Conservation (phyloP, 2,888 invertebrate species). For the Nymphalis c-album region DNA sequence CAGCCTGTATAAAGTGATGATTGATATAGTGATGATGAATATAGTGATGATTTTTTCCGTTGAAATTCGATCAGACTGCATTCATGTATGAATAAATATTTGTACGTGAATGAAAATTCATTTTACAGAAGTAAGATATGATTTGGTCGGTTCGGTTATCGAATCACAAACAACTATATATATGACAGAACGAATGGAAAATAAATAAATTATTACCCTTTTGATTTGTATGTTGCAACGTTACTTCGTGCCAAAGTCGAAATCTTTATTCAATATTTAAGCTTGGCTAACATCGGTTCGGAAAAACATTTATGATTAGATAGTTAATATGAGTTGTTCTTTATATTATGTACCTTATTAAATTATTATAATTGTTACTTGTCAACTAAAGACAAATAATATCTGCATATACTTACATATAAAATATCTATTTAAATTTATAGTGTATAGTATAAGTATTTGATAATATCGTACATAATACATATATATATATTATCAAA, state of each 20-base stretch:
- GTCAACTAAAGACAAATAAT: too few relatives aligned
- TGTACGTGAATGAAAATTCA: slow-evolving; percentile 36
- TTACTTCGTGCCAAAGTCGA: background rate
- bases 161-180: slow-evolving; percentile 30
- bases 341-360: too few relatives aligned
- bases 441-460: too few relatives aligned
- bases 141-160: slow-evolving; percentile 29
- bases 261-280: too few relatives aligned
- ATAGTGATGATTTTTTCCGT: slow-evolving; percentile 29
- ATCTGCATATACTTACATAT: too few relatives aligned
- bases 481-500: too few relatives aligned
- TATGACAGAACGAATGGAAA: slow-evolving; percentile 14
- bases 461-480: too few relatives aligned
- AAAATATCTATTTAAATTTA: too few relatives aligned
- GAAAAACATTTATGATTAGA: too few relatives aligned
- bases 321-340: too few relatives aligned
- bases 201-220: slow-evolving; percentile 21
- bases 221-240: slow-evolving; percentile 9
- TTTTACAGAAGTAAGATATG: slow-evolving; percentile 36
- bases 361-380: too few relatives aligned
- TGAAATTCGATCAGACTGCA: slow-evolving; percentile 36
- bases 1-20: slow-evolving; percentile 25
- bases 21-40: slow-evolving; percentile 32
- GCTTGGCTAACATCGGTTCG: too few relatives aligned
- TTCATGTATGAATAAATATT: slow-evolving; percentile 36